Evolutionary conservation across 1,140 invertebrate species (phyloP).

Genomic region (Drosophila subobscura): DNA sequence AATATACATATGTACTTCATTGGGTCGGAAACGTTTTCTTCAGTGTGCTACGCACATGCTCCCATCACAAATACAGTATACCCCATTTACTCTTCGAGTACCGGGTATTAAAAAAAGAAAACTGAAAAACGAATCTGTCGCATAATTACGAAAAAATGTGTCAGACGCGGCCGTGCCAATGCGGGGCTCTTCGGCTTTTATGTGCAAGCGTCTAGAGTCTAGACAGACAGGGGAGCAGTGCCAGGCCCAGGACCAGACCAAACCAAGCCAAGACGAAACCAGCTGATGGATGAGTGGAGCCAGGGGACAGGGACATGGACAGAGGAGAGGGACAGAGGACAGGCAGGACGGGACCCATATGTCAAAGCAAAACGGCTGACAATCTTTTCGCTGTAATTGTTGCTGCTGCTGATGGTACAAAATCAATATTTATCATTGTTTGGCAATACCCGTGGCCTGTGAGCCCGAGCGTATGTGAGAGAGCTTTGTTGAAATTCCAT

Average conservation of each 20-base stretch:
- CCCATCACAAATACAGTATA: too few species aligned
- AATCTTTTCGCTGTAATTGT: slow-evolving; percentile 47
- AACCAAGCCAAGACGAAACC: slow-evolving; percentile 20
- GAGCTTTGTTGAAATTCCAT: too few species aligned
- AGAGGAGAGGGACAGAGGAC: slow-evolving; percentile 3
- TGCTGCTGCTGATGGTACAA: slow-evolving; percentile 39
- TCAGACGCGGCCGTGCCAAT: slow-evolving; percentile 58
- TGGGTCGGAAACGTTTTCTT: too few species aligned
- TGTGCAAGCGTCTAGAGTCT: slow-evolving; percentile 68
- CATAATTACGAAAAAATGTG: slow-evolving; percentile 76
- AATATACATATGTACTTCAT: too few species aligned
- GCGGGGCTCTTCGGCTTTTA: slow-evolving; percentile 52
- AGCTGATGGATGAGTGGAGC: slow-evolving; percentile 34
- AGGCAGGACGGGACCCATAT: slow-evolving; percentile 33
- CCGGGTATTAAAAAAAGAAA: slow-evolving; percentile 6
- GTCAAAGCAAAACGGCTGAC: slow-evolving; percentile 46
- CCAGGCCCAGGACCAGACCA: not conserved
- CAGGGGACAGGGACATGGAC: not conserved
- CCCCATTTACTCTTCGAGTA: too few species aligned
- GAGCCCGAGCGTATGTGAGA: too few species aligned
- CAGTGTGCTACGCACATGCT: too few species aligned
- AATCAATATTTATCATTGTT: slow-evolving; percentile 69
- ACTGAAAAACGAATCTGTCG: slow-evolving; percentile 68
- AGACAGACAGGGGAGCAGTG: slow-evolving; percentile 7
- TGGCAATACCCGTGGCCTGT: slow-evolving; percentile 2